Conservation (phyloP, 2,888 invertebrate genomes). For the Drosophila pegasa region DNA sequence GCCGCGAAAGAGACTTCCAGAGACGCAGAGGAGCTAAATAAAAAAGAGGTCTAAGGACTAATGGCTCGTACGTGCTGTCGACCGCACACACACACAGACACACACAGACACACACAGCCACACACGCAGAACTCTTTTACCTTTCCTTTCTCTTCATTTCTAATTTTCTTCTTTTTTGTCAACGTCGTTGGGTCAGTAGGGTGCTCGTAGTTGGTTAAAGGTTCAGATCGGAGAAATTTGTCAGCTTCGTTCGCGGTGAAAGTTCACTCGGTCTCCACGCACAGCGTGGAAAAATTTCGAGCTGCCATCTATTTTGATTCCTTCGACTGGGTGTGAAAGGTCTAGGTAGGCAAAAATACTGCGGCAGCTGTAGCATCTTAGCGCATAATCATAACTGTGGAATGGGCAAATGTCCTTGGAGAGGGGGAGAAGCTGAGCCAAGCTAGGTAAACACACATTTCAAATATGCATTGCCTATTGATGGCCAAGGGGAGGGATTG, state of each 20-base stretch:
- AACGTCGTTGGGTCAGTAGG: conserved; percentile 53
- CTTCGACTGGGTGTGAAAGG: conserved; percentile 37
- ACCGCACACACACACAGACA: conserved; percentile 53
- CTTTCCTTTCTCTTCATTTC: neutral
- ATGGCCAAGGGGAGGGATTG: conserved; percentile 9
- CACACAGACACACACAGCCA: conserved; percentile 52
- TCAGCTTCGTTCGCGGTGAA: conserved; percentile 65
- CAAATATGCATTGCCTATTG: conserved; percentile 34
- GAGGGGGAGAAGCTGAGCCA: conserved; percentile 8
- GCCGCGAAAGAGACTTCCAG: conserved; percentile 14
- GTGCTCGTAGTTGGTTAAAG: conserved; percentile 50
- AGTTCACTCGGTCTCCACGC: conserved; percentile 55
- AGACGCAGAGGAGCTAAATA: neutral
- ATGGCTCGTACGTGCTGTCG: conserved; percentile 69
- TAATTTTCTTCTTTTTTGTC: conserved; percentile 7
- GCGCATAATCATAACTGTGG: conserved; percentile 14
- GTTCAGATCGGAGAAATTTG: conserved; percentile 66
- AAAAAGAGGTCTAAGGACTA: conserved; percentile 44
- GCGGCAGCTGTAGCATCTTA: conserved; percentile 54
- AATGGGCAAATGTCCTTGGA: conserved; percentile 20
- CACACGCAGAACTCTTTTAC: conserved; percentile 54
- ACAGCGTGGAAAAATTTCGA: conserved; percentile 49
- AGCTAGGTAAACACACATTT: conserved; percentile 27
- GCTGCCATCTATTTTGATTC: conserved; percentile 10
- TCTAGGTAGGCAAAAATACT: conserved; percentile 36